A percentile compares a stretch with the other conserved stretches of the same genome.
These are phyloP conservation scores for Drosophila falleni DNA, from an alignment of 2,888 invertebrate species.

Conservation along the genomic window DNA sequence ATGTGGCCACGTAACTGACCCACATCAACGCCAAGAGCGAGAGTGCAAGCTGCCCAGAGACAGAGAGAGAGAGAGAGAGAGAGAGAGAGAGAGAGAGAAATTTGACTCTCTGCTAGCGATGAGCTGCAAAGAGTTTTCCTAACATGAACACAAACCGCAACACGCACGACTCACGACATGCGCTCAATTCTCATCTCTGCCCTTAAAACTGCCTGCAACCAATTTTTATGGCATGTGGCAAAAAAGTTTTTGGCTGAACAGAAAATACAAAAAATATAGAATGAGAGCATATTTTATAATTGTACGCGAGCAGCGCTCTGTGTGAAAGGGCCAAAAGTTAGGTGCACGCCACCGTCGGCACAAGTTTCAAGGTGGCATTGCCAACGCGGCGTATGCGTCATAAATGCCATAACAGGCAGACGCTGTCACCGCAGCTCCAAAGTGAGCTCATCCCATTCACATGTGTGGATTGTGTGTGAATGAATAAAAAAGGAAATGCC, in stretches of 20 bases:
- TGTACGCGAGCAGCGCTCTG: slow-evolving; percentile 50
- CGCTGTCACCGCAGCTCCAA: slow-evolving; percentile 32
- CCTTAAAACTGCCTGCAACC: slow-evolving; percentile 48
- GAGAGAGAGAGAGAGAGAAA: slow-evolving; percentile 5
- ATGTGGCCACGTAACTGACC: slow-evolving; percentile 72
- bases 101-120: slow-evolving; percentile 1
- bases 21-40: slow-evolving; percentile 52
- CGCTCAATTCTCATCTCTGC: slow-evolving; percentile 7
- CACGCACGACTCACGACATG: slow-evolving; percentile 15
- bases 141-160: slow-evolving; percentile 1
- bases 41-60: slow-evolving; percentile 7
- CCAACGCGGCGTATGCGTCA: slow-evolving; percentile 73
- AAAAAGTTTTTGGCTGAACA: slow-evolving; percentile 31
- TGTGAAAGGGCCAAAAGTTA: slow-evolving; percentile 49
- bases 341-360: slow-evolving; percentile 26
- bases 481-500: slow-evolving; percentile 10
- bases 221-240: slow-evolving; percentile 67
- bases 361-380: slow-evolving; percentile 69
- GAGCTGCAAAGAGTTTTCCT: background rate
- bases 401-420: slow-evolving; percentile 61
- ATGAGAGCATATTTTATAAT: slow-evolving; percentile 68
- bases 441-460: slow-evolving; percentile 8
- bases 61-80: slow-evolving; percentile 10
- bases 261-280: slow-evolving; percentile 28
- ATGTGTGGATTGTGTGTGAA: slow-evolving; percentile 23